Base-by-base conservation (phyloP, 2,113 vertebrate genomes). In the Herpetotheres cachinnans region DNA sequence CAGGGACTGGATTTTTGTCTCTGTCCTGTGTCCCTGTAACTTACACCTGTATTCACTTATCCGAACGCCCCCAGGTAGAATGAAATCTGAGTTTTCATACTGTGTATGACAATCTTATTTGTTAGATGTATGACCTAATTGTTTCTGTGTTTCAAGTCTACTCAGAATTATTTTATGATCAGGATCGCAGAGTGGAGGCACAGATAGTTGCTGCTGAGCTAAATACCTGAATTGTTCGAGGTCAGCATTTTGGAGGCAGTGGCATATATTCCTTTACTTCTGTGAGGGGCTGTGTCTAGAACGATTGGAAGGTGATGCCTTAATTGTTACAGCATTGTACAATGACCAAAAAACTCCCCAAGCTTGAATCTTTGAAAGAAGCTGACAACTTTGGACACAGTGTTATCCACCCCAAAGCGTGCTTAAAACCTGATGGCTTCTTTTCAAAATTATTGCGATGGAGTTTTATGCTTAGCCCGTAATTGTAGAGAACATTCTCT, bases 401-500 rank as follows among this genome's bases (percentile, higher is more conserved):
- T 61, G 21, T 21, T 78, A 32, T 8, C 36, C 1, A 29, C 32
- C 14, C 38, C 25, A 54, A 49, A 93, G 17, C 58, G 65, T 34
- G 12, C n/a, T 69, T 70, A 18, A 0, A 74, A 42, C 14, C 20
- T 73, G 34, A 47, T 77, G 34, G 8, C 40, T 77, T 80, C 47
- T 76, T 63, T 86, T 49, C 67, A 69, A 4, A 87, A 46, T 38
- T 30, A 25, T 3, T 59, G 34, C 0, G 0, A 10, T 73, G 0
- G 0, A 66, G 32, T 73, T 77, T 81, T 70, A 36, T 81, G 47
- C 10, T 74, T 73, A 42, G 13, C 16, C 54, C 63, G 19, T 84
- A n/a, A 27, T 63, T 63, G 34, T n/a, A 71, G 47, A 67, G 55
- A 62, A 6, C 0, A 0, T 22, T 16, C 18, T 82, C 4, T 42